A percentile compares a stretch with the other conserved stretches of the same genome.
Evolutionary conservation across 1,140 invertebrate genomes (phyloP).

Genomic region (Stegodyphus dumicola): DNA sequence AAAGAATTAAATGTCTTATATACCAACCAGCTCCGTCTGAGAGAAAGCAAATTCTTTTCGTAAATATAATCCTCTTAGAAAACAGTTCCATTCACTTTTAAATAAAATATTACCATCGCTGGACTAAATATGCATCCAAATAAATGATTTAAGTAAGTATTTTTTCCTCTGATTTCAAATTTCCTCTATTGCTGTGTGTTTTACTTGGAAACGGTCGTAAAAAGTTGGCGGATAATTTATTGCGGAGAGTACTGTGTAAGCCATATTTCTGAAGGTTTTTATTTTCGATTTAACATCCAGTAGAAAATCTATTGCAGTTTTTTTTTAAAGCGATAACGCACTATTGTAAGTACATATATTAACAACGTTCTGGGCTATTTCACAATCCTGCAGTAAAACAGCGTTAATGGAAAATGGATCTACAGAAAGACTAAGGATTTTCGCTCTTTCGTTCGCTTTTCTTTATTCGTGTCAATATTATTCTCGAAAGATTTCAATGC

Average conservation of each 20-base stretch:
- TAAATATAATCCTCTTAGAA: slow-evolving; percentile 36
- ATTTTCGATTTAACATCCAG: not conserved
- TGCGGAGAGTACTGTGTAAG: slow-evolving; percentile 3
- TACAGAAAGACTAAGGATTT: not conserved
- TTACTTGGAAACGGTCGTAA: slow-evolving; percentile 16
- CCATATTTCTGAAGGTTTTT: slow-evolving; percentile 30
- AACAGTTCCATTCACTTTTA: slow-evolving; percentile 20
- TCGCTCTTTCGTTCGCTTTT: not conserved
- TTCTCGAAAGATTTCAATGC: slow-evolving; percentile 25
- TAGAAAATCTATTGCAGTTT: slow-evolving; percentile 14
- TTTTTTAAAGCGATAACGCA: slow-evolving; percentile 19
- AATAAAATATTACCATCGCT: slow-evolving; percentile 41
- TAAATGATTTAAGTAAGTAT: slow-evolving; percentile 53
- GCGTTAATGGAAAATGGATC: slow-evolving; percentile 28
- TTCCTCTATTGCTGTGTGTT: not conserved
- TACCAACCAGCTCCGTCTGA: too few species aligned
- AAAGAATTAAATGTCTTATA: too few species aligned
- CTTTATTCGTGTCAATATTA: not conserved
- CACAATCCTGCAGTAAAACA: slow-evolving; percentile 31
- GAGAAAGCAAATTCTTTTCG: slow-evolving; percentile 37
- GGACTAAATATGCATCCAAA: slow-evolving; percentile 7
- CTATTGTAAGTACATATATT: slow-evolving; percentile 40
- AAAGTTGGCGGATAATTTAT: slow-evolving; percentile 43
- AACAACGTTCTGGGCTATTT: slow-evolving; percentile 48
- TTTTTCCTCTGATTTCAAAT: not conserved